Base-by-base conservation (phyloP, 2,113 vertebrate species). In the Myotis lucifugus region DNA sequence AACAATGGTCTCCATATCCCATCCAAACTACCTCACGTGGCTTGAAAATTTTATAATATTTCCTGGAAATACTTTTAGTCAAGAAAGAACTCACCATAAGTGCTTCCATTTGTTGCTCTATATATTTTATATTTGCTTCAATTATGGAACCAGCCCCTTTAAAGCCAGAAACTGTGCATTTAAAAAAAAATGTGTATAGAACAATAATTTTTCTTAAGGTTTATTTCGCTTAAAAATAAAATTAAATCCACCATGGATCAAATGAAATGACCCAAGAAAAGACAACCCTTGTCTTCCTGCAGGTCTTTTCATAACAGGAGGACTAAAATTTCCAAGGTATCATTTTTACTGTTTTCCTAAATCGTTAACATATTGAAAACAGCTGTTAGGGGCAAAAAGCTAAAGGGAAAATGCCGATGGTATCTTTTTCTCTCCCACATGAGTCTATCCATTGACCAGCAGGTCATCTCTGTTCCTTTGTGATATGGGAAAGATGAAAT, bases 331-430 rank as follows among this genome's bases (percentile, higher is more conserved):
- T 90, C 96, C 86, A 90, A 97, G 97, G 96, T 89, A 95, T 98
- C 97, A 37, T 97, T 98, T 97, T 97, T 97, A 98, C 97, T 98
- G 69, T 97, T 98, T 98, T 97, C 95, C 97, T 98, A 98, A 98
- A 96, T 97, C 77, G 79, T 98, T 97, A 95, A 92, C 96, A 97
- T 97, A 98, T 98, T 98, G 97, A 97, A 98, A 98, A 94, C 97
- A 98, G 96, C 97, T 98, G 97, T 97, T 91, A 93, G 89, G 69
- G 95, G 42, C 29, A 79, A 85, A 17, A 52, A 50, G 27, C 64
- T 78, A 56, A 23, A 76, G 83, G 61, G 94, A 95, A 88, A 97
- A 96, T 96, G 74, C 72, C 93, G 94, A 81, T 64, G 37, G 59
- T 64, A 85, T 97, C 78, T 70, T 94, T 95, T 94, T 85, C 74